These are phyloP conservation scores for Hipparchia semele DNA, from an alignment of 2,888 invertebrate genomes.

Conservation along the genomic window DNA sequence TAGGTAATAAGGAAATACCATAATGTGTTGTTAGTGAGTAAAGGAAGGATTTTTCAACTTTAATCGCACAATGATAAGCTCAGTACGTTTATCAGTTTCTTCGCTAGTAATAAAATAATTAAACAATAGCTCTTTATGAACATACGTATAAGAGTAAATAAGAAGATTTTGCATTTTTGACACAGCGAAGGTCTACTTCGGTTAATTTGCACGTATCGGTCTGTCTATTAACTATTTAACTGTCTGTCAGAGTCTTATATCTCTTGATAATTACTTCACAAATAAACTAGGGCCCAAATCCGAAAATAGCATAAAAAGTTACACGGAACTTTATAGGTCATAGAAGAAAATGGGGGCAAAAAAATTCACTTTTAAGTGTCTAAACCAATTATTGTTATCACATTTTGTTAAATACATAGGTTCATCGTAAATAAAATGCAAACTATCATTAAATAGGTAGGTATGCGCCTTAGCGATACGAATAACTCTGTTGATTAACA, in stretches of 20 bases:
- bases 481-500: slow-evolving; percentile 20
- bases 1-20: slow-evolving; percentile 19
- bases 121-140: not conserved
- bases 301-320: too few species aligned
- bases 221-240: too few species aligned
- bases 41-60: not conserved
- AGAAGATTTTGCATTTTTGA: too few species aligned
- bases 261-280: too few species aligned
- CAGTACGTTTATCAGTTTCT: not conserved
- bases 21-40: slow-evolving; percentile 17
- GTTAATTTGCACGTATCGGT: too few species aligned
- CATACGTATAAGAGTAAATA: not conserved
- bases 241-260: too few species aligned
- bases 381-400: not conserved
- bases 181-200: too few species aligned
- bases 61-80: not conserved
- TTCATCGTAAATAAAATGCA: not conserved
- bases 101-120: not conserved
- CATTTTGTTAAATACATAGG: not conserved
- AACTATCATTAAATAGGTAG: slow-evolving; percentile 10
- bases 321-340: too few species aligned
- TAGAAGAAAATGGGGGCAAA: too few species aligned
- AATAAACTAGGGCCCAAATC: too few species aligned
- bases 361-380: too few species aligned
- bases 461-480: slow-evolving; percentile 18